A percentile compares a stretch with the other conserved stretches of the same genome.
Conservation (phyloP, 1,140 invertebrate genomes). For the Mamestra configurata region DNA sequence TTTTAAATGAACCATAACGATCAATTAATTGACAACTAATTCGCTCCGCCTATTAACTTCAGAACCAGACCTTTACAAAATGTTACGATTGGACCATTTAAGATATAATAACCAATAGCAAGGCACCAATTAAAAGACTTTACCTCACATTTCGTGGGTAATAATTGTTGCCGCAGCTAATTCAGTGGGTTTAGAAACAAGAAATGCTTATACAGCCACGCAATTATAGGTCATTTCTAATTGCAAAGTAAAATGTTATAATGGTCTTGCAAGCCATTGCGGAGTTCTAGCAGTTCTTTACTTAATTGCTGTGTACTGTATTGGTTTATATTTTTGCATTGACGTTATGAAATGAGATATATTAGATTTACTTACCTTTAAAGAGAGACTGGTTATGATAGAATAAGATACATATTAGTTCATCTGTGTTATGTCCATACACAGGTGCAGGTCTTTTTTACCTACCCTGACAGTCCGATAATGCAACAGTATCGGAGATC, state of each 20-base stretch:
- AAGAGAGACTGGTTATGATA: too few species aligned
- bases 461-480: too few species aligned
- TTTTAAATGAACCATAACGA: neutral
- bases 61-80: conserved; percentile 1
- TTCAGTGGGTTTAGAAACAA: conserved; percentile 44
- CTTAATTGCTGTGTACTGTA: conserved; percentile 27
- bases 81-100: conserved; percentile 20
- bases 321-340: conserved; percentile 17
- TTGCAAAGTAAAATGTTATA: conserved; percentile 51
- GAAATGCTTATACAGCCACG: conserved; percentile 45
- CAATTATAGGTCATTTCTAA: conserved; percentile 50
- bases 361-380: too few species aligned
- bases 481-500: too few species aligned
- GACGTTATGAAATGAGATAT: too few species aligned
- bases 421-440: too few species aligned
- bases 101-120: conserved; percentile 39
- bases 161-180: conserved; percentile 45
- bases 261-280: conserved; percentile 34
- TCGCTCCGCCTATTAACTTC: conserved; percentile 6
- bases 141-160: conserved; percentile 39
- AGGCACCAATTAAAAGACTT: conserved; percentile 43
- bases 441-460: too few species aligned
- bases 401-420: too few species aligned
- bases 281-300: conserved; percentile 45
- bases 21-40: neutral